Evolutionary conservation across 2,113 vertebrate genomes (phyloP), one percentile per base, ranked within the genome.

Genomic region (Eira barbara): DNA sequence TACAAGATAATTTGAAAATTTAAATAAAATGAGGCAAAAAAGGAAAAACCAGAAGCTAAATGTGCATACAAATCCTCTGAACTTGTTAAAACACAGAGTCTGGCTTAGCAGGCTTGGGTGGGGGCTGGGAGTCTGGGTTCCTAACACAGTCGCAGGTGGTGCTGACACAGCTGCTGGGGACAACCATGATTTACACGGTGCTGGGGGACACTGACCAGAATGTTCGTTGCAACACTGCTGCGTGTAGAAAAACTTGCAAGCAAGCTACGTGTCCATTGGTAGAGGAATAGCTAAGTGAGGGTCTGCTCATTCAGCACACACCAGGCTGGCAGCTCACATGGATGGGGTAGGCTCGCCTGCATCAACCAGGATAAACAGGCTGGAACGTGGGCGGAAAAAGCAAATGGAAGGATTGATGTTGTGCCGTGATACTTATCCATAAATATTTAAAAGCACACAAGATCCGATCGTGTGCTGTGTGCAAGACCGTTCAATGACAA

Each of bases 301-400:
- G 34, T 7, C 13, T 34, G 7, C 31, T 20, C 69, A 1, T 6
- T 23, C 39, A 6, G 4, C 0, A 21, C 36, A 47, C 23, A 49
- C 31, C 71, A 0, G 6, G 1, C 0, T 5, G 20, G 18, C 73
- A 20, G 59, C 18, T 12, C 2, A 13, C 13, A 9, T 0, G 23
- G 9, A 17, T 1, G 39, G 14, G 1, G 23, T 2, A 25, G 88
- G 25, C 39, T 34, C 4, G 0, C 3, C 14, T 1, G 9, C 61
- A 6, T 8, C n/a, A 4, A 9, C 65, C 36, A 25, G 14, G 45
- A 65, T 2, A 12, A 39, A 49, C 20, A 6, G 61, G 10, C 23
- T 0, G 11, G 57, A 8, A 18, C 0, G 27, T 18, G 34, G 7
- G 25, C 3, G 25, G 20, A 23, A 63, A 74, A 61, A 25, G 73